Base-by-base conservation (phyloP, 2,113 vertebrate genomes). In the Danionella cerebrum region DNA sequence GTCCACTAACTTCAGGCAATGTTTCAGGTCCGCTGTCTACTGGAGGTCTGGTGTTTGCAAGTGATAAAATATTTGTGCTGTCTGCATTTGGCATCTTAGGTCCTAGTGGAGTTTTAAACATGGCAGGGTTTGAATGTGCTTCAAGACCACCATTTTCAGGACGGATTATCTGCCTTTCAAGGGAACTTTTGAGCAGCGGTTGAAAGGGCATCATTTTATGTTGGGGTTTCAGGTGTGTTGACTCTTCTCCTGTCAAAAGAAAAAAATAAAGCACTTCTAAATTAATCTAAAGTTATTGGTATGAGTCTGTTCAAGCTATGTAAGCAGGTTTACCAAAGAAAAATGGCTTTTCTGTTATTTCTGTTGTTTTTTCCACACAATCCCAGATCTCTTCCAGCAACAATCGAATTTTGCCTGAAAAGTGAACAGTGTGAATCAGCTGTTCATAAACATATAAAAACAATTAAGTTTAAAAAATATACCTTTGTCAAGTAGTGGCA, bases 331-430 rank as follows among this genome's bases (percentile, higher is more conserved):
- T 59, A 87, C 84, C 84, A 57, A 22, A 9, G 3, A 77, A 44
- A 21, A 24, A 21, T 5, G 76, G 6, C 1, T 5, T 21, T 29
- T 55, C 78, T 73, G 39, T 22, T 9, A 4, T 74, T 31, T 13
- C 57, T 31, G 78, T 69, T 35, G 62, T 74, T 42, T 79, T 79
- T 41, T 93, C 89, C 44, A 98, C 83, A 71, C 95, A 97, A 36
- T 83, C 78, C 96, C 95, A 96, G 42, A 98, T 84, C 53, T 92
- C 87, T 69, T 93, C 83, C 6, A 98, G 72, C 5, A 98, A 86
- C 12, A 85, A 70, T 38, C 88, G 91, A 31, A 97, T 76, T 84
- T 90, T 94, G 73, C 85, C 96, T 98, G 80, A 29, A 69, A 70
- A 59, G 29, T 2, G 70, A 58, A 51, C 65, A 62, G 42, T 11